Conservation (phyloP, 2,888 invertebrate species). For the Dryocosmus kuriphilus region DNA sequence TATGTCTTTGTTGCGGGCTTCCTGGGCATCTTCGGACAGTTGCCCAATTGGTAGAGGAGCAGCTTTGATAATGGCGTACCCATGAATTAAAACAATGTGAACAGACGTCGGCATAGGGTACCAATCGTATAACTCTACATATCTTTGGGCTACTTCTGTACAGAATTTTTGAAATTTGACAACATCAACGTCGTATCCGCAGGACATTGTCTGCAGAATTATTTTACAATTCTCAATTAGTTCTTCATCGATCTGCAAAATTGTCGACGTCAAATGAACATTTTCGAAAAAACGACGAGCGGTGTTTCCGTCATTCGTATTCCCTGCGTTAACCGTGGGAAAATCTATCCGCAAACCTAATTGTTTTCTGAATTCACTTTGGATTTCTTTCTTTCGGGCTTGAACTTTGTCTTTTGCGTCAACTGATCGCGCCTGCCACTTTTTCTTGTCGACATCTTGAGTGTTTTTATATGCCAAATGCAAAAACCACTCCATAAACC, state of each 20-base stretch:
- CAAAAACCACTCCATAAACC: constrained; percentile 66
- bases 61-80: constrained; percentile 44
- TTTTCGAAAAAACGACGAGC: constrained; percentile 45
- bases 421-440: constrained; percentile 66
- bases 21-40: no score
- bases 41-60: no score
- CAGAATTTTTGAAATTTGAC: no score
- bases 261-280: constrained; percentile 43
- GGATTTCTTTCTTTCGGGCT: constrained; percentile 52
- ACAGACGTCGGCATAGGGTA: constrained; percentile 54
- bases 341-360: constrained; percentile 45
- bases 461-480: constrained; percentile 62
- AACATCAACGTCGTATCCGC: constrained; percentile 49
- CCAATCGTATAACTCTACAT: constrained; percentile 45
- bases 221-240: constrained; percentile 49
- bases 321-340: constrained; percentile 39
- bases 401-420: constrained; percentile 49
- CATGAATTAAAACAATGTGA: constrained; percentile 59
- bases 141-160: background rate
- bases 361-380: no score
- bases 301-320: constrained; percentile 46
- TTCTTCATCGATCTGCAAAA: constrained; percentile 53
- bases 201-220: constrained; percentile 50
- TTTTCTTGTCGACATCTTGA: constrained; percentile 55
- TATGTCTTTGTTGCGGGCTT: no score